These are phyloP conservation scores for Pogonocichla stellata DNA, from an alignment of 2,113 vertebrate species.

Conservation along the genomic window DNA sequence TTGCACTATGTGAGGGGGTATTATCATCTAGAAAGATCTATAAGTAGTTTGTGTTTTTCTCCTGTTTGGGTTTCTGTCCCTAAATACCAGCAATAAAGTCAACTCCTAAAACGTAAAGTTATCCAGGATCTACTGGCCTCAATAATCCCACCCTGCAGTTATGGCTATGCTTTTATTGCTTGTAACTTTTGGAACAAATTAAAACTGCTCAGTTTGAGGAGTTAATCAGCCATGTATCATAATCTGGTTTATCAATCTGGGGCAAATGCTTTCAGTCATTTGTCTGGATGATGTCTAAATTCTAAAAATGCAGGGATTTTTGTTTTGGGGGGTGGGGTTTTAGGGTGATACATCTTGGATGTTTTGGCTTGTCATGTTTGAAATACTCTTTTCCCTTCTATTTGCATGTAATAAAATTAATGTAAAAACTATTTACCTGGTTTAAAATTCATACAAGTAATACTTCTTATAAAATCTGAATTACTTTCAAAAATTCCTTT, in stretches of 20 bases:
- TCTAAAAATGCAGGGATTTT: not conserved
- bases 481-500: not conserved
- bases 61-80: not conserved
- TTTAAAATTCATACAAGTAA: not conserved
- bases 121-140: conserved; percentile 20
- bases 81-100: not conserved
- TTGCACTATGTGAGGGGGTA: not conserved
- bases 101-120: not conserved
- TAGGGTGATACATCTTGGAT: not conserved
- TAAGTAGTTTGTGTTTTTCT: not conserved
- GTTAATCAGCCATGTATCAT: not conserved
- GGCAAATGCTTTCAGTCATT: not conserved
- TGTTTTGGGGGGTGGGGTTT: rapidly evolving
- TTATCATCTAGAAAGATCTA: not conserved
- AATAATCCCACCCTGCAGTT: conserved; percentile 14
- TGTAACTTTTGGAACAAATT: conserved; percentile 53
- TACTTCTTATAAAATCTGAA: rapidly evolving
- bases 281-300: not conserved
- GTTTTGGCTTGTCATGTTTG: not conserved
- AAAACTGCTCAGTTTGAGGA: conserved; percentile 56
- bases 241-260: not conserved
- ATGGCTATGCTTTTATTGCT: conserved; percentile 28
- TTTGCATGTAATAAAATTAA: not conserved
- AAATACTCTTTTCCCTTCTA: not conserved
- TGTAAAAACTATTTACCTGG: not conserved